Evolutionary conservation across 2,888 invertebrate genomes (phyloP).

Genomic region (Trachelus troglodyta): DNA sequence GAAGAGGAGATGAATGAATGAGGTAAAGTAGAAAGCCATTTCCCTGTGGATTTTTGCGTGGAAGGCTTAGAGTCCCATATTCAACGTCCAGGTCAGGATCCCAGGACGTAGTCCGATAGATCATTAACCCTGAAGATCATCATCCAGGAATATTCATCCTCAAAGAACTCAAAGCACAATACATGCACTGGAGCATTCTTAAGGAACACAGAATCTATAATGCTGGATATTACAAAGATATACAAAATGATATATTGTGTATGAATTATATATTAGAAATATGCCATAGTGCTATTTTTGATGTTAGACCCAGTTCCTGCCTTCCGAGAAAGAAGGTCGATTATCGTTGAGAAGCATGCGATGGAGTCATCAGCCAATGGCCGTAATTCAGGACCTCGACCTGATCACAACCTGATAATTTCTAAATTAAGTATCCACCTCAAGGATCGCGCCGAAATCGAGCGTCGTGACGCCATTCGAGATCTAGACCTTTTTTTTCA

Average conservation of each 20-base stretch:
- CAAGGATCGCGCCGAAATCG: background rate
- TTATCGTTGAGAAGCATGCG: slow-evolving; percentile 37
- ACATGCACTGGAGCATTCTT: background rate
- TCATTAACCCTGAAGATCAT: background rate
- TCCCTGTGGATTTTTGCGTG: background rate
- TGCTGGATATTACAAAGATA: background rate
- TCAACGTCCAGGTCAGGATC: background rate
- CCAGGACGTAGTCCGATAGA: background rate
- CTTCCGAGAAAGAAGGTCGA: slow-evolving; percentile 32
- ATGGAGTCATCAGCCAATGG: slow-evolving; percentile 27
- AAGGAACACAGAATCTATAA: background rate
- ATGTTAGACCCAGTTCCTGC: background rate
- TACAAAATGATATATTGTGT: background rate
- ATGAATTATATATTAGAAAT: background rate
- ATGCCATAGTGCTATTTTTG: background rate
- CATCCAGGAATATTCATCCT: background rate
- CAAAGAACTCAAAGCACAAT: background rate
- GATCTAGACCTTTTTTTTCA: background rate
- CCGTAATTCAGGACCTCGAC: slow-evolving; percentile 21
- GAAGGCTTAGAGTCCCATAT: background rate
- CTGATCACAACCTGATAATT: slow-evolving; percentile 30
- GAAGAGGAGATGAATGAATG: background rate
- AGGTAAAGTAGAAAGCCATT: background rate
- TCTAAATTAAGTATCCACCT: slow-evolving; percentile 27
- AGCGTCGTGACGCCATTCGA: background rate